Percentiles rank a stretch among this genome's conserved stretches.
Evolutionary conservation across 2,888 invertebrate genomes (phyloP).

Genomic region (Drosophila colorata): DNA sequence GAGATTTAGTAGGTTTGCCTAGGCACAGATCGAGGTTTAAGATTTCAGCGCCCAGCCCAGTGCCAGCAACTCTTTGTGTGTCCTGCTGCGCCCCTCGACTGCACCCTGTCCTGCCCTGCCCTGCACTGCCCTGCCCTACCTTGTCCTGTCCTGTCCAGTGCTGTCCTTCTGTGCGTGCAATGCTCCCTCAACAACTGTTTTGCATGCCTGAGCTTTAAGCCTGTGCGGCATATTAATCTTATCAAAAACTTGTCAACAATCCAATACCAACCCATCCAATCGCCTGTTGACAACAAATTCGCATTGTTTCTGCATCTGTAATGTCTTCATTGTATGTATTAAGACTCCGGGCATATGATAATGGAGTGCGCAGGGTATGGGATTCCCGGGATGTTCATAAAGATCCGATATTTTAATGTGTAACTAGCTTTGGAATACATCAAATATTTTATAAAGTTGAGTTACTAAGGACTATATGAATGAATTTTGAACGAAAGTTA

Average conservation of each 20-base stretch:
- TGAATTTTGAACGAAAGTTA: neutral
- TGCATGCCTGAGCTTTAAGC: slow-evolving; percentile 64
- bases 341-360: slow-evolving; percentile 9
- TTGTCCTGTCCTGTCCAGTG: slow-evolving; percentile 6
- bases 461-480: neutral
- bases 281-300: slow-evolving; percentile 64
- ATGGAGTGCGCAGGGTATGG: too few species aligned
- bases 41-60: slow-evolving; percentile 34
- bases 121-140: slow-evolving; percentile 10
- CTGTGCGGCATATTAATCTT: slow-evolving; percentile 77
- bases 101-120: neutral
- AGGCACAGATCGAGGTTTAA: slow-evolving; percentile 42
- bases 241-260: slow-evolving; percentile 80
- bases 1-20: slow-evolving; percentile 76
- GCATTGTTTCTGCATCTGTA: slow-evolving; percentile 63
- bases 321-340: slow-evolving; percentile 54
- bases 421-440: neutral
- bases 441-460: neutral
- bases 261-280: slow-evolving; percentile 51
- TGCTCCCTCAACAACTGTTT: slow-evolving; percentile 68
- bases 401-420: slow-evolving; percentile 15
- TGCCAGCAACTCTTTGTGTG: slow-evolving; percentile 19
- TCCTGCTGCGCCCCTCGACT: slow-evolving; percentile 34
- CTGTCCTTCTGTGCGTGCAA: slow-evolving; percentile 76
- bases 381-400: slow-evolving; percentile 4